Base-by-base conservation (phyloP, 2,797 vertebrate species). In the Synaphobranchus kaupii region DNA sequence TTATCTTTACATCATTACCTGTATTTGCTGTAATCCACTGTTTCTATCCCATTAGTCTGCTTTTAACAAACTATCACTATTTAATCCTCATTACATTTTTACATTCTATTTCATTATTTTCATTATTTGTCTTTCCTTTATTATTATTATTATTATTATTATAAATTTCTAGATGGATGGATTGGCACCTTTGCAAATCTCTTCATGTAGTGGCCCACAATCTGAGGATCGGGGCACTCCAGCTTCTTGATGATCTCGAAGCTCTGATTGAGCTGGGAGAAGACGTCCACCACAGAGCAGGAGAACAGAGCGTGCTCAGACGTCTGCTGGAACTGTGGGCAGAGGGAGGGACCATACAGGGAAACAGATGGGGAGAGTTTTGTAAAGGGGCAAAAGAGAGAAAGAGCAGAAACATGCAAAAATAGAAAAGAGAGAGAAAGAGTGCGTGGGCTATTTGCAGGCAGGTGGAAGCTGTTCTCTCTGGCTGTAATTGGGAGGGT, bases 211-310 rank as follows among this genome's bases (percentile, higher is more conserved):
- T 99, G 98, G 31, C 98, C 98, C 7, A 99, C 98, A 0, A 99
- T 99, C 93, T 98, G 98, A 0, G 99, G 99, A 89, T 99, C 99
- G 0, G 98, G 98, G 87, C 98, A 99, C 93, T 99, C 99, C 0
- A 99, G 93, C 90, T 99, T 99, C 93, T 98, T 97, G 94, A 99
- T 98, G 93, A 99, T 99, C 94, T 99, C 98, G 1, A 99, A 99
- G 94, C 99, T 99, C 96, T 99, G 99, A 94, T 99, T 99, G 91
- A 99, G 98, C 92, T 99, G 98, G 48, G 99, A 99, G 93, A 99
- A 99, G 88, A 99, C 99, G 0, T 99, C 99, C 92, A 99, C 98
- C 91, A 99, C 99, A 0, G 99, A 99, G 91, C 99, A 99, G 88
- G 98, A 99, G 95, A 99, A 99, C 3, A 99, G 97, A 0, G 98